phyloP scores from a whole-genome alignment of 2,113 vertebrate genomes.

The Cololabis saira region DNA sequence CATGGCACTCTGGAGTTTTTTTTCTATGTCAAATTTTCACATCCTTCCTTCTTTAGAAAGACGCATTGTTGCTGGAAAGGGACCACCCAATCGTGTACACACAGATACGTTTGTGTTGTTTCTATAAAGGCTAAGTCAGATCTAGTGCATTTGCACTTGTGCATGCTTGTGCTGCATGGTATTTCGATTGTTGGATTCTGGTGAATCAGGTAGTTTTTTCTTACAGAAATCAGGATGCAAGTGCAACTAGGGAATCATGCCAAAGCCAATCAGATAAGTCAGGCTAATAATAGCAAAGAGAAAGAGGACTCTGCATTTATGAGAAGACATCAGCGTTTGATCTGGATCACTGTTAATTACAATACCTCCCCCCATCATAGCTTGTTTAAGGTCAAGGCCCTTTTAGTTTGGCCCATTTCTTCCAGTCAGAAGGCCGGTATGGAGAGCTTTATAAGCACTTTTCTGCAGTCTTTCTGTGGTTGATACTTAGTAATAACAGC shows the following conservation, averaged over 20 bases:
- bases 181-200: slow-evolving; percentile 18
- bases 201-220: slow-evolving; percentile 3
- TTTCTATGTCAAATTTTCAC: slow-evolving; percentile 13
- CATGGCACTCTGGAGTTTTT: slow-evolving; percentile 11
- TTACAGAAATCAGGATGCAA: slow-evolving; percentile 9
- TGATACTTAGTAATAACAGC: slow-evolving; percentile 7
- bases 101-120: neutral
- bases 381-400: slow-evolving; percentile 23
- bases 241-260: slow-evolving; percentile 6
- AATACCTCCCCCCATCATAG: slow-evolving; percentile 19
- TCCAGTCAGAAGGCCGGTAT: slow-evolving; percentile 38
- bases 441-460: slow-evolving; percentile 26
- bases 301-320: slow-evolving; percentile 13
- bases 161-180: slow-evolving; percentile 9
- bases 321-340: slow-evolving; percentile 2
- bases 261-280: slow-evolving; percentile 26
- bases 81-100: neutral
- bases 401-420: slow-evolving; percentile 56
- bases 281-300: slow-evolving; percentile 18
- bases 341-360: slow-evolving; percentile 25
- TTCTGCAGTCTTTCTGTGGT: slow-evolving; percentile 10
- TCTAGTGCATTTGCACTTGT: neutral
- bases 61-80: slow-evolving; percentile 1
- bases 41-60: neutral
- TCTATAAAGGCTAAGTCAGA: neutral